Evolutionary conservation across 2,113 vertebrate species (phyloP).

Genomic region (Nycticorax nycticorax): DNA sequence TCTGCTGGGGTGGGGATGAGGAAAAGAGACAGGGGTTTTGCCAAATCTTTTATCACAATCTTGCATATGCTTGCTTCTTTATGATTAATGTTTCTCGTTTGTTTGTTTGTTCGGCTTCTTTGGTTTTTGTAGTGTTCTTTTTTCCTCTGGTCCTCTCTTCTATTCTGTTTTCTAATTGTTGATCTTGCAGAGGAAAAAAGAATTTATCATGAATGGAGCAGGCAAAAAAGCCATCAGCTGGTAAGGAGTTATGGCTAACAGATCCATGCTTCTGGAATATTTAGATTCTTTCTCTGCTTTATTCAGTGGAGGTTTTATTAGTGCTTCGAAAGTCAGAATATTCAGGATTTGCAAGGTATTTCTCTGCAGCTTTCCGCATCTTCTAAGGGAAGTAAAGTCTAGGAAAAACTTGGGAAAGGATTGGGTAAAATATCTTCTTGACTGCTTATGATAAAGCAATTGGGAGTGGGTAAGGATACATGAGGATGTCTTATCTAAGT

Average conservation of each 20-base stretch:
- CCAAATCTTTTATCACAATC: background rate
- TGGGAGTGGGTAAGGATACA: background rate
- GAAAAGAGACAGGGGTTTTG: background rate
- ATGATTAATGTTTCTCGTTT: background rate
- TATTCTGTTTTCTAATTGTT: background rate
- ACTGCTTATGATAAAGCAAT: background rate
- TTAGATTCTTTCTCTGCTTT: background rate
- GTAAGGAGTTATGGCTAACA: background rate
- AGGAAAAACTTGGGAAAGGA: background rate
- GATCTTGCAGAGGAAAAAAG: background rate
- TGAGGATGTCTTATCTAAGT: background rate
- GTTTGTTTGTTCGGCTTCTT: background rate
- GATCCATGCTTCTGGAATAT: background rate
- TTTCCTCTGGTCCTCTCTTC: background rate
- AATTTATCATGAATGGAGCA: background rate
- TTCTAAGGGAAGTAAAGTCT: background rate
- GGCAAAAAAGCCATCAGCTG: background rate
- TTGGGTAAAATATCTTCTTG: background rate
- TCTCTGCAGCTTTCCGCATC: background rate
- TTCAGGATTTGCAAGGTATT: background rate
- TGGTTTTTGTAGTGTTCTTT: background rate
- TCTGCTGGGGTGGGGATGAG: accelerated
- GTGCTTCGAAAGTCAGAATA: background rate
- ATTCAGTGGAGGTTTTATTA: background rate
- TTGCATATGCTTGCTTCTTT: background rate